Evolutionary conservation across 2,888 invertebrate species (phyloP), one percentile per base, ranked within the genome.

Genomic region (Hymenopus coronatus): DNA sequence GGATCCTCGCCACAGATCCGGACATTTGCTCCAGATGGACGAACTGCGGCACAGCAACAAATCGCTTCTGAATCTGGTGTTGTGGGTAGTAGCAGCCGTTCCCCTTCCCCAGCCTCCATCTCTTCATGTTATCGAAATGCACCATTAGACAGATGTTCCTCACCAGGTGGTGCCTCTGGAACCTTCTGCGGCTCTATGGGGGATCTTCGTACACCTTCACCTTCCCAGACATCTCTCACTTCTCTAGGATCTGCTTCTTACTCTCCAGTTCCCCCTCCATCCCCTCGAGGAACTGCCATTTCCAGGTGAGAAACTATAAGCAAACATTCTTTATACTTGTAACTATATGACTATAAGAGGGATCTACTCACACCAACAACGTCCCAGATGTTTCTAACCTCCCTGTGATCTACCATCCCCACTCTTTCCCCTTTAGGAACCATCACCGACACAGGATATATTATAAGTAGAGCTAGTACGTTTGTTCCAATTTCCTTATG

Each of bases 1-100:
- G 97, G 97, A 12, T 97, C 97, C 0, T 97, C 97, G 0, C 97
- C 97, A 0, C 97, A 97, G 91, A 97, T 97, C 91, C 95, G 97
- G 90, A 97, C 97, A 0, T 97, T 96, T 91, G 97, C 97, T 28
- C 97, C 97, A 0, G 97, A 97, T 92, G 97, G 97, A 0, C 95
- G 96, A 91, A 87, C 87, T 40, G 33, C 87, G 12, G 81, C 86
- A 81, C 70, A 28, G 30, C 86, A 86, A 15, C 82, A 70, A 0
- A n/a, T 40, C 25, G 84, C 54, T 25, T 40, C 28, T 2, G 81
- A 40, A 20, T 3, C 30, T 33, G 87, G 83, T n/a, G 25, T 40
- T 28, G 54, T n/a, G 12, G 54, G 87, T 12, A 82, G 83, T n/a
- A 70, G 81, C 30, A 84, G 89, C 20, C 88, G 90, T 6, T 90